Evolutionary conservation across 1,140 invertebrate genomes (phyloP).

Genomic region (Drosophila lacteicornis): DNA sequence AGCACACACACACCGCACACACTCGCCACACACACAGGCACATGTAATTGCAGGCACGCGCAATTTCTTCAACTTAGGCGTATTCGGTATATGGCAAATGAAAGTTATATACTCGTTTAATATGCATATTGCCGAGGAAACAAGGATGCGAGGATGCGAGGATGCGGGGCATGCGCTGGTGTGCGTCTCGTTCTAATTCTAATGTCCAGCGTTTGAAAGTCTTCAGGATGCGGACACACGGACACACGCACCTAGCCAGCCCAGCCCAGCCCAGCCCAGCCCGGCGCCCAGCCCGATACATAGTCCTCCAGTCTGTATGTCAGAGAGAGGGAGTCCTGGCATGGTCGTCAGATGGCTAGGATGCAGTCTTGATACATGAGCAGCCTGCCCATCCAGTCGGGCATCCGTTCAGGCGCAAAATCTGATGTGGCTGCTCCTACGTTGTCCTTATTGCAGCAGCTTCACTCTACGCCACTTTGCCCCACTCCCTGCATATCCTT

Average conservation of each 20-base stretch:
- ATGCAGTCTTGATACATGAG: conserved; percentile 71
- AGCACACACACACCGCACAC: conserved; percentile 22
- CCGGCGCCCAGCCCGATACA: conserved; percentile 17
- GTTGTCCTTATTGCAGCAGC: conserved; percentile 60
- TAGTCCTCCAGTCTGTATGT: conserved; percentile 15
- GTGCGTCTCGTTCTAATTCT: conserved; percentile 61
- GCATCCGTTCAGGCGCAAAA: conserved; percentile 60
- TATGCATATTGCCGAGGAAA: conserved; percentile 62
- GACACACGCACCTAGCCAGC: conserved; percentile 19
- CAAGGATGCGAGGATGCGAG: neutral
- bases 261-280: neutral
- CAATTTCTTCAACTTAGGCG: conserved; percentile 67
- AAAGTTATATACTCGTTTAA: conserved; percentile 73
- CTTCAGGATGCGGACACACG: conserved; percentile 57
- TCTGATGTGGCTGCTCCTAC: conserved; percentile 63
- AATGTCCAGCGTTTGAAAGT: conserved; percentile 70
- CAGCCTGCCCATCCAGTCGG: conserved; percentile 48
- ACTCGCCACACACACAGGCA: neutral
- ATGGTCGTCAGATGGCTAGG: conserved; percentile 56
- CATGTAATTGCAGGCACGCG: conserved; percentile 47
- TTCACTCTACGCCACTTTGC: neutral
- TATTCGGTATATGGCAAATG: conserved; percentile 31
- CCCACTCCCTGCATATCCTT: conserved; percentile 14
- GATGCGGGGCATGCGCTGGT: conserved; percentile 34
- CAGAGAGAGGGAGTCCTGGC: conserved; percentile 20